Evolutionary conservation across 2,888 invertebrate species (phyloP), one percentile per base, ranked within the genome.

Genomic region (Pemphredon lugubris): DNA sequence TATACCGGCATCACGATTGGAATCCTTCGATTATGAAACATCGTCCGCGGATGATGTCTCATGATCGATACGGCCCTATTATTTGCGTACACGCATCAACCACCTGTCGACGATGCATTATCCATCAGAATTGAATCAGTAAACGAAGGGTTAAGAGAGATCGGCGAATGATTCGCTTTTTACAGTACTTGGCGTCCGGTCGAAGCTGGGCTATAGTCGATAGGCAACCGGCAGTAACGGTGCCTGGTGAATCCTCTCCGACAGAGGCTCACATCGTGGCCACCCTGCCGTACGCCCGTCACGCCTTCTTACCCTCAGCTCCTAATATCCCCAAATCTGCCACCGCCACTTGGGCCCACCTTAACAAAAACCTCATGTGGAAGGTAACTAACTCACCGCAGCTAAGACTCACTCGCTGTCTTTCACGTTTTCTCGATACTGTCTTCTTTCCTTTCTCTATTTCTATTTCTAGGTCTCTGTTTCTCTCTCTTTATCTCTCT

Each of bases 301-400:
- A 89, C 86, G 86, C 87, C 83, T 86, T 88, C 86, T 87, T 87
- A 85, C 88, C 88, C 86, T 88, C 89, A 87, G 90, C 91, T 89
- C 90, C 91, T 86, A 91, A 92, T 90, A 91, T 92, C 87, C 92
- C 92, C 87, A 92, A 92, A 91, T 92, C 92, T 87, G 91, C 92
- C 87, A 92, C 89, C 75, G 89, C 92, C 87, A 92, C 92, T 88
- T 92, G 92, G 92, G 92, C 92, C 88, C 92, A 92, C 87, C 91
- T 92, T 90, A 92, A 92, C 90, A 92, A 92, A 91, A 92, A 92
- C 90, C 91, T 92, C 90, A 91, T 92, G 88, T 92, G 92, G 92
- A 93, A 93, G 92, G 92, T 92, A 92, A 92, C 91, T 89, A 88
- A 87, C 81, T 82, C 79, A 80, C 77, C 66, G 77, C 73, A 73